phyloP scores from a whole-genome alignment of 2,113 vertebrate genomes.

The Ctenomys sociabilis region DNA sequence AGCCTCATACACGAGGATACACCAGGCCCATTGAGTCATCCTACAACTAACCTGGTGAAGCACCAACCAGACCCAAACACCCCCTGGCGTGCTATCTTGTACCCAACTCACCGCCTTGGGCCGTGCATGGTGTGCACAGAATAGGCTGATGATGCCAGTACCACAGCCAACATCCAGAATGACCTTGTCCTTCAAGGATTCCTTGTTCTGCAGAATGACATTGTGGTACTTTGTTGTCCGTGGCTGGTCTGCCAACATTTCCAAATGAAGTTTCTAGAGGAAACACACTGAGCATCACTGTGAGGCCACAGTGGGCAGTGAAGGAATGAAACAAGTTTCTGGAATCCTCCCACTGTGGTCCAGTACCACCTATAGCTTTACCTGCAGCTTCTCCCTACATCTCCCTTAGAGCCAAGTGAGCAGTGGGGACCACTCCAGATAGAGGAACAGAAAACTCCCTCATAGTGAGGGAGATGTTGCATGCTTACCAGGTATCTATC shows the following conservation, averaged over 20 bases:
- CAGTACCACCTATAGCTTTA: background rate
- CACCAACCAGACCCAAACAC: background rate
- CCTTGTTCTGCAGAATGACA: conserved; percentile 86
- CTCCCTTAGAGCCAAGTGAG: background rate
- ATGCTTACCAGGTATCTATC: background rate
- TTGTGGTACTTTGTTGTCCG: conserved; percentile 87
- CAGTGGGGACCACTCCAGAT: background rate
- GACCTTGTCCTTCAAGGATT: conserved; percentile 85
- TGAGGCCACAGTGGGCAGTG: background rate
- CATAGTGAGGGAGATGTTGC: no score
- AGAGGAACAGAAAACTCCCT: background rate
- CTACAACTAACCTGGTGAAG: background rate
- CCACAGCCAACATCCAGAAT: conserved; percentile 91
- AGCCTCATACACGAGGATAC: fast-evolving
- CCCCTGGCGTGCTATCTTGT: background rate
- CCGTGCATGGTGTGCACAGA: conserved; percentile 87
- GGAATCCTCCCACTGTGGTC: background rate
- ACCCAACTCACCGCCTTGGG: conserved; percentile 85
- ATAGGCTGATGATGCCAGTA: conserved; percentile 90
- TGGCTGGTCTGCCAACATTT: conserved; percentile 89
- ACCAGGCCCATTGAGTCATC: background rate
- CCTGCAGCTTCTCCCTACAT: background rate
- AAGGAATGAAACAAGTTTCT: background rate
- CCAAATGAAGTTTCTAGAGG: conserved; percentile 88
- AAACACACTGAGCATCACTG: background rate